Evolutionary conservation across 2,888 invertebrate species (phyloP).

Genomic region (Plemyria rubiginata): DNA sequence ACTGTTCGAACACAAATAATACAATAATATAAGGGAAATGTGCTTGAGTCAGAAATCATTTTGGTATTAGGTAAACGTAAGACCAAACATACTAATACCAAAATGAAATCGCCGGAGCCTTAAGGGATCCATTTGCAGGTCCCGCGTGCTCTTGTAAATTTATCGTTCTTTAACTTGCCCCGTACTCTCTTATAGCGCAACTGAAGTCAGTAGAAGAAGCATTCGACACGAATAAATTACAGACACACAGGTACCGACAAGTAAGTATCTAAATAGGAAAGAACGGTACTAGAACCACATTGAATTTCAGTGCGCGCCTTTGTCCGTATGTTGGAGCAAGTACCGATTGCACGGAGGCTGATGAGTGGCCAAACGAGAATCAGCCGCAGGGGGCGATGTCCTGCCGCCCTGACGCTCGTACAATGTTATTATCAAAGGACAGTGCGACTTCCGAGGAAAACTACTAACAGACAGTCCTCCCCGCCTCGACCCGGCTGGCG

Average conservation of each 20-base stretch:
- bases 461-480: constrained; percentile 41
- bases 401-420: constrained; percentile 30
- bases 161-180: too few relatives aligned
- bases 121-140: background rate
- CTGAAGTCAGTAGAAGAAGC: background rate
- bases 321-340: too few relatives aligned
- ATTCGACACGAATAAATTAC: background rate
- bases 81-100: too few relatives aligned
- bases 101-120: too few relatives aligned
- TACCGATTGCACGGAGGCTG: constrained; percentile 22
- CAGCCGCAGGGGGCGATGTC: constrained; percentile 26
- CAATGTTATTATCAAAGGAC: constrained; percentile 48
- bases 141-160: too few relatives aligned
- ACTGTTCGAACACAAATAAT: too few relatives aligned
- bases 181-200: background rate
- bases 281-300: background rate
- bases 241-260: background rate
- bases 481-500: constrained; percentile 15
- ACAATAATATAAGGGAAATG: too few relatives aligned
- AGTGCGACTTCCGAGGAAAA: constrained; percentile 51
- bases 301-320: background rate
- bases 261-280: background rate
- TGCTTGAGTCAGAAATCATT: too few relatives aligned
- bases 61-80: too few relatives aligned
- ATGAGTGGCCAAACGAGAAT: constrained; percentile 27